Percentiles rank a stretch among this genome's conserved stretches.
phyloP scores from a whole-genome alignment of 2,888 invertebrate genomes.

The Lithophane socia region DNA sequence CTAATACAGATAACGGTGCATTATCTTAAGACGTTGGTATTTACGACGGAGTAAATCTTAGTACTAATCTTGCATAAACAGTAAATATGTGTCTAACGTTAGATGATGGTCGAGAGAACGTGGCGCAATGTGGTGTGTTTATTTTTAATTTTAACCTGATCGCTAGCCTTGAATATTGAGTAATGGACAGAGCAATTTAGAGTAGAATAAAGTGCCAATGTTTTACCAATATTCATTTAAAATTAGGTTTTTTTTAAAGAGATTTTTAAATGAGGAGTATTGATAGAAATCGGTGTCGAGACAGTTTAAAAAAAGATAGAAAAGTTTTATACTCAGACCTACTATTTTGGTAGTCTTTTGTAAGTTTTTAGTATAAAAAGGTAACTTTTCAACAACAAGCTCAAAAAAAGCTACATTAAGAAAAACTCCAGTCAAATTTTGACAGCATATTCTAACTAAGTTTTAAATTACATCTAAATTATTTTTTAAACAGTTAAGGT shows the following conservation, averaged over 20 bases:
- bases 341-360: not conserved
- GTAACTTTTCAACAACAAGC: not conserved
- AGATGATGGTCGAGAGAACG: conserved; percentile 23
- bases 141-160: conserved; percentile 53
- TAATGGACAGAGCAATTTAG: conserved; percentile 43
- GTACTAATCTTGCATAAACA: conserved; percentile 61
- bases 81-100: conserved; percentile 61
- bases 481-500: not conserved
- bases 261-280: not conserved
- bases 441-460: not conserved
- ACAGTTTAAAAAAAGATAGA: not conserved
- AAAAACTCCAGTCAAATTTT: not conserved
- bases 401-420: not conserved
- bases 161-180: conserved; percentile 41
- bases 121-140: conserved; percentile 54
- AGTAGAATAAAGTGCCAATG: conserved; percentile 28
- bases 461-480: not conserved
- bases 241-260: not conserved
- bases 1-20: conserved; percentile 57
- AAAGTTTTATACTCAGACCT: not conserved
- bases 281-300: not conserved
- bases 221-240: conserved; percentile 8
- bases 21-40: conserved; percentile 59
- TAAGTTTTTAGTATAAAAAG: not conserved
- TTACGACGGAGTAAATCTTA: conserved; percentile 62